A percentile compares a stretch with the other conserved stretches of the same genome.
Conservation (phyloP, 2,113 vertebrate genomes). For the Loxodonta africana region DNA sequence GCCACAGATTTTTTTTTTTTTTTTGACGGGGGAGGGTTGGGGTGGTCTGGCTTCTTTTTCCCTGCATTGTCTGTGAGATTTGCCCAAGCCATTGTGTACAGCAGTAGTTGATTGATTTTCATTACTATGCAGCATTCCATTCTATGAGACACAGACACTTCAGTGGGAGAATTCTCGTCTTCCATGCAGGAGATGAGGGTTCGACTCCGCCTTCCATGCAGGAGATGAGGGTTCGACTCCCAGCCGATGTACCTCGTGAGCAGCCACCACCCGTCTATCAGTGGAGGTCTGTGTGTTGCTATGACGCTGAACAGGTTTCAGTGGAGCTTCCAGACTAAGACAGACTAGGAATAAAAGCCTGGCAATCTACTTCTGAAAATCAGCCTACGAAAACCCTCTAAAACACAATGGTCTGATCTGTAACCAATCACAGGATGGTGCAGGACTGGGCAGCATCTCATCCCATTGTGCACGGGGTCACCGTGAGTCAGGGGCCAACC, state of each 20-base stretch:
- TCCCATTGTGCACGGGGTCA: neutral
- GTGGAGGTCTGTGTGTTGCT: neutral
- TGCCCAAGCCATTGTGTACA: neutral
- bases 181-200: neutral
- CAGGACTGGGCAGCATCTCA: neutral
- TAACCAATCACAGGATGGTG: neutral
- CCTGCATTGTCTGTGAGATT: neutral
- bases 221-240: neutral
- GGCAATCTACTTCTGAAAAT: neutral
- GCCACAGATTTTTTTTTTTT: neutral
- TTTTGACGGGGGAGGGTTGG: no score
- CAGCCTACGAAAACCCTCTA: neutral
- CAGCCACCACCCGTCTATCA: neutral
- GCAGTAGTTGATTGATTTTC: neutral
- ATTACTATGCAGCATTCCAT: neutral
- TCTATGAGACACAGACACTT: neutral
- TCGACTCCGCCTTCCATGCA: neutral
- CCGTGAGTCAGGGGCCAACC: neutral
- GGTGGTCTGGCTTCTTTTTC: neutral
- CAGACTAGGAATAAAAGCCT: neutral
- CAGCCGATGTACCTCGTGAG: neutral
- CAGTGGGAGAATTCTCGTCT: neutral
- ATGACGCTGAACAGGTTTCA: neutral
- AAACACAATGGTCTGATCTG: neutral
- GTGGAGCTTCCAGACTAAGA: neutral